Evolutionary conservation across 2,113 vertebrate genomes (phyloP).

Genomic region (Prietella phreatophila): DNA sequence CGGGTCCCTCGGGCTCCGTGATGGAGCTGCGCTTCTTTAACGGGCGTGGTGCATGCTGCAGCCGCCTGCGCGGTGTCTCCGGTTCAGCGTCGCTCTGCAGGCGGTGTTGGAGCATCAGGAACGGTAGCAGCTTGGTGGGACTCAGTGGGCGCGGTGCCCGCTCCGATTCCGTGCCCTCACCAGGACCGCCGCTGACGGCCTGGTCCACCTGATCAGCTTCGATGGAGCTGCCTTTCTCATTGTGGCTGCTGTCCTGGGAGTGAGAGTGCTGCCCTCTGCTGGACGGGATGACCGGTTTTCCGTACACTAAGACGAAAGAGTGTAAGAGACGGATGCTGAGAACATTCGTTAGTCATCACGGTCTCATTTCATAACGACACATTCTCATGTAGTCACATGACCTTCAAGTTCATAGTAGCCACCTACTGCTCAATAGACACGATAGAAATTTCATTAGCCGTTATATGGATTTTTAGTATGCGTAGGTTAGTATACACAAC

Average conservation of each 20-base stretch:
- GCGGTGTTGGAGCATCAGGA: constrained; percentile 85
- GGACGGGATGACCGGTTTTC: constrained; percentile 83
- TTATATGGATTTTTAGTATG: neutral
- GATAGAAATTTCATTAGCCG: neutral
- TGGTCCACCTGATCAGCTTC: constrained; percentile 62
- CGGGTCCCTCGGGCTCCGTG: constrained; percentile 90
- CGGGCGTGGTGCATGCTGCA: constrained; percentile 86
- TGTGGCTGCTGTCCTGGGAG: constrained; percentile 62
- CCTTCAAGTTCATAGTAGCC: neutral
- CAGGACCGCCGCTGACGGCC: constrained; percentile 53
- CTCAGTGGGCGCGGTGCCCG: constrained; percentile 87
- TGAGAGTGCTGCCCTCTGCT: constrained; percentile 59
- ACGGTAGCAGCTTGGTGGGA: constrained; percentile 92
- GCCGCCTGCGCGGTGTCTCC: constrained; percentile 83
- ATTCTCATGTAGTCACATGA: neutral
- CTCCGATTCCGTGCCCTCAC: constrained; percentile 72
- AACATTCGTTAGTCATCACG: neutral
- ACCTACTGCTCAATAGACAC: neutral
- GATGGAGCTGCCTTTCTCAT: constrained; percentile 62
- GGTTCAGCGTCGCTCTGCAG: constrained; percentile 86
- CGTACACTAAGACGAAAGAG: constrained; percentile 78
- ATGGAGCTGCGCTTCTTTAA: constrained; percentile 94
- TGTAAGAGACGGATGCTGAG: neutral
- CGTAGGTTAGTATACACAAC: neutral
- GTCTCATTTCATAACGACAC: neutral